These are phyloP conservation scores for Coturnix japonica DNA, from an alignment of 2,113 vertebrate genomes.

Conservation along the genomic window DNA sequence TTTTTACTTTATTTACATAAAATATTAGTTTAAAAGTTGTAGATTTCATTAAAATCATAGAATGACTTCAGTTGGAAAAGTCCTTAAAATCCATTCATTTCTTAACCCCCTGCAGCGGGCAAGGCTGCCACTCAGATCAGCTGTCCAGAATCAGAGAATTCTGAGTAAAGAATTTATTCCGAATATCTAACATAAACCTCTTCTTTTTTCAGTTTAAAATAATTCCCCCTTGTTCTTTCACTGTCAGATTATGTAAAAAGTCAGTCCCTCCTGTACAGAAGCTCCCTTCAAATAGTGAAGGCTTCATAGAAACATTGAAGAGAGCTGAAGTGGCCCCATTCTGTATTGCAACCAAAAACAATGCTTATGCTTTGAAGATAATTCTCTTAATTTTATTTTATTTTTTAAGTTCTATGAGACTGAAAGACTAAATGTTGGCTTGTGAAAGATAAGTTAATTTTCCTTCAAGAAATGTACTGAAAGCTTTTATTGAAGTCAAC, in stretches of 20 bases:
- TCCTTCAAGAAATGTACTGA: not conserved
- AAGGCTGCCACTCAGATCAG: too few species aligned
- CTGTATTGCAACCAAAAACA: not conserved
- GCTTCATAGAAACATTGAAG: not conserved
- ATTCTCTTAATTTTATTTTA: not conserved
- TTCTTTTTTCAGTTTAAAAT: too few species aligned
- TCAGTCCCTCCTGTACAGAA: too few species aligned
- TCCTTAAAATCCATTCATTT: not conserved
- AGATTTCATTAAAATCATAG: not conserved
- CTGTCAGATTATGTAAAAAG: too few species aligned
- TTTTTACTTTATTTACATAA: not conserved
- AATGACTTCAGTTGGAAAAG: not conserved
- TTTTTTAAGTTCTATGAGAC: not conserved
- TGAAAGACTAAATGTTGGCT: not conserved
- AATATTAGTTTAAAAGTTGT: not conserved
- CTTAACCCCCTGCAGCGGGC: not conserved
- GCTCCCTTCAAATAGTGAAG: too few species aligned
- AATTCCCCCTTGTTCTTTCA: too few species aligned
- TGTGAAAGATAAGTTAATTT: not conserved
- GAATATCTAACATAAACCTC: too few species aligned
- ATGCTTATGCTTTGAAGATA: not conserved
- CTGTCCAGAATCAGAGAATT: too few species aligned
- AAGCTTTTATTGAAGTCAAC: not conserved
- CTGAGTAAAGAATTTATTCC: too few species aligned
- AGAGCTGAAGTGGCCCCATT: not conserved